Percentiles rank a stretch among this genome's conserved stretches.
Conservation (phyloP, 1,140 invertebrate genomes). For the Spodoptera litura region DNA sequence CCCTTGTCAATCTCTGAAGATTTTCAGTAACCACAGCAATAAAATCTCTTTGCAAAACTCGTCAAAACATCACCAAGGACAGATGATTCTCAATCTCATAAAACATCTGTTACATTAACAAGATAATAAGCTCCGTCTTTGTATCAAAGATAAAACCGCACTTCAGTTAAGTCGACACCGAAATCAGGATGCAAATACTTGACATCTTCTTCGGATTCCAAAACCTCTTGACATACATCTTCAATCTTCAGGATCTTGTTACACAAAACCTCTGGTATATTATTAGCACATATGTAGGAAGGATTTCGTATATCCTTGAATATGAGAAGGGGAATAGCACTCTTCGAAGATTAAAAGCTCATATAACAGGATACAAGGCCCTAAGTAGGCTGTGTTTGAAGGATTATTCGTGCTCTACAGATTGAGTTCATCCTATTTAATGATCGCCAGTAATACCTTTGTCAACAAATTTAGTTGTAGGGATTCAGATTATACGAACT, state of each 20-base stretch:
- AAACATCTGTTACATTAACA: too few relatives aligned
- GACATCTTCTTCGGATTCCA: not conserved
- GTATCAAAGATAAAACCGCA: not conserved
- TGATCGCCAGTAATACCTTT: slow-evolving; percentile 38
- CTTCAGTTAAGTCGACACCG: slow-evolving; percentile 1
- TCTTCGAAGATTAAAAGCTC: slow-evolving; percentile 36
- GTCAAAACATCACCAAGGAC: too few relatives aligned
- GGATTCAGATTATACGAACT: not conserved
- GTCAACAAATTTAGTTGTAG: slow-evolving; percentile 41
- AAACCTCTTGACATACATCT: slow-evolving; percentile 20
- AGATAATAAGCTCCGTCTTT: not conserved
- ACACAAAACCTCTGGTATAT: slow-evolving; percentile 26
- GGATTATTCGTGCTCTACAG: slow-evolving; percentile 47
- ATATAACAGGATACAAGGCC: slow-evolving; percentile 50
- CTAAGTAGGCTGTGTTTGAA: slow-evolving; percentile 56
- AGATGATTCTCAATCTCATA: too few relatives aligned
- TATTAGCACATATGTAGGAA: slow-evolving; percentile 43
- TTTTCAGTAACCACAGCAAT: too few relatives aligned
- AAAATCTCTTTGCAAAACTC: too few relatives aligned
- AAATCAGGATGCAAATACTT: slow-evolving; percentile 1
- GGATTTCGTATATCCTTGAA: slow-evolving; percentile 29
- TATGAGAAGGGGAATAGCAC: slow-evolving; percentile 22
- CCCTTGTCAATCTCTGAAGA: too few relatives aligned
- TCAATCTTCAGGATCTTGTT: slow-evolving; percentile 1
- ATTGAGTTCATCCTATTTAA: slow-evolving; percentile 39